These are phyloP conservation scores for Ibidorhyncha struthersii DNA, from an alignment of 2,113 vertebrate species.

Conservation along the genomic window DNA sequence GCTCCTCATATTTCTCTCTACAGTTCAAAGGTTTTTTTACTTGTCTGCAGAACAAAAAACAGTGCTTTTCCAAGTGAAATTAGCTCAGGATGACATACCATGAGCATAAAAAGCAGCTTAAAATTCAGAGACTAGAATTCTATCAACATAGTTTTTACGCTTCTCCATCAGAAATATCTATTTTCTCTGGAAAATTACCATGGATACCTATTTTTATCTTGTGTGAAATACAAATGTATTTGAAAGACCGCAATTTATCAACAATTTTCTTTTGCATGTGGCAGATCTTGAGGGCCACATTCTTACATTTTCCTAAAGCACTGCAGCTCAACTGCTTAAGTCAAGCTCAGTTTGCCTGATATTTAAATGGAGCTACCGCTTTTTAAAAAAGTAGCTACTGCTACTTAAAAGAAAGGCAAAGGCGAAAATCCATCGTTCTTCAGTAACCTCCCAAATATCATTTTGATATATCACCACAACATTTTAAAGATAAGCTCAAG, in stretches of 20 bases:
- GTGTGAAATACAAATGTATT: background rate
- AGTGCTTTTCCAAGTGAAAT: background rate
- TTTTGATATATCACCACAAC: background rate
- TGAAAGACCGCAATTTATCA: background rate
- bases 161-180: background rate
- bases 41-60: background rate
- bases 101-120: background rate
- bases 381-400: too few relatives aligned
- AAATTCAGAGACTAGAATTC: background rate
- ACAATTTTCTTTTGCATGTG: background rate
- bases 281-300: background rate
- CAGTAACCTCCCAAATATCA: background rate
- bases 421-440: background rate
- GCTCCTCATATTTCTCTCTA: background rate
- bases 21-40: background rate
- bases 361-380: background rate
- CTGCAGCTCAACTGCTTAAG: background rate
- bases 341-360: background rate
- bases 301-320: background rate
- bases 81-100: background rate
- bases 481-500: background rate
- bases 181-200: background rate
- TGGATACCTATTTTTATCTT: background rate
- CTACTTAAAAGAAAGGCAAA: background rate
- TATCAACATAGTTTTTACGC: background rate